Base-by-base conservation (phyloP, 2,113 vertebrate genomes). In the Pongo abelii region DNA sequence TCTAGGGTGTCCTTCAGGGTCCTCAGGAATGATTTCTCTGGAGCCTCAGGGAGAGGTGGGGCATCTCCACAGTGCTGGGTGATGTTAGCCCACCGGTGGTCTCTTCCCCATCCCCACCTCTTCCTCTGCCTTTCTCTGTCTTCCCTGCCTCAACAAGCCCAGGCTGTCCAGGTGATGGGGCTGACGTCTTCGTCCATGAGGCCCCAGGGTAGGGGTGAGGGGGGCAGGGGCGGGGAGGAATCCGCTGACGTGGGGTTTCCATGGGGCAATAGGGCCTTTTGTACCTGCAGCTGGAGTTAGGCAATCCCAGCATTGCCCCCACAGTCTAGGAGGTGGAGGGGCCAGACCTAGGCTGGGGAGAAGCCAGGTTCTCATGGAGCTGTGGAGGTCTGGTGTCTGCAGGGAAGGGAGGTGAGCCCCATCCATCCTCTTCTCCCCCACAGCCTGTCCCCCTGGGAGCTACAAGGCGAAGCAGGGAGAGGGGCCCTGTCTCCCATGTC, bases 391-490 rank as follows among this genome's bases (percentile, higher is more conserved):
- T 17, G 30, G 43, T 78, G 35, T 78, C 90, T 85, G 23, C 52
- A n/a, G 78, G 55, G 67, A 55, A 38, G 52, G 79, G 59, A 86
- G 57, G 6, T 93, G 83, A 95, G 38, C 86, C 4, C 40, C 0
- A 6, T 89, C 52, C 12, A 14, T 96, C 88, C 84, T 84, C 95
- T 97, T 84, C 25, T 69, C 3, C 46, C 55, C 69, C 91, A 8
- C 95, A 99, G 99, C 99, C 0, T 99, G 99, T 83, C 99, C 98
- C 77, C 99, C 99, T 0, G 99, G 99, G 93, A 99, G 99, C 87
- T 99, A 99, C 98, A 99, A 99, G 97, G 99, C 99, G 3, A 99
- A 99, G 98, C 99, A 99, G 96, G 99, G 99, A 11, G 99, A 99
- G 59, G 98, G 99, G 12, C 98, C 99, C 78, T 99, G 99, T 64